Evolutionary conservation across 2,113 vertebrate species (phyloP).

Genomic region (Bubo bubo): DNA sequence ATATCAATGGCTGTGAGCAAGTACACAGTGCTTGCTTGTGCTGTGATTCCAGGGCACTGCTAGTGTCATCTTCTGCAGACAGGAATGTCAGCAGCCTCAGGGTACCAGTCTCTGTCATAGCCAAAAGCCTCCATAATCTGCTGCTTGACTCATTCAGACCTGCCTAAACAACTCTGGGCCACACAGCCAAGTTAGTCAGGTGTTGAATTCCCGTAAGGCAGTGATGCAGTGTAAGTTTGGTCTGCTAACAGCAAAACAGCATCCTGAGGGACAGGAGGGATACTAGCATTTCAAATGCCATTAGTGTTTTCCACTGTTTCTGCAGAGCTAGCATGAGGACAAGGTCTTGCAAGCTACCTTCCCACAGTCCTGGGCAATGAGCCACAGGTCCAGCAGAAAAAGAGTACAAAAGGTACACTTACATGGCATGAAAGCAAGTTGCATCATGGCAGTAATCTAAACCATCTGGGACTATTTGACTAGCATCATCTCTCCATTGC

Average conservation of each 20-base stretch:
- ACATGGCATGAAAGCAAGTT: neutral
- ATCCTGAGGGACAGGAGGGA: neutral
- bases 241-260: neutral
- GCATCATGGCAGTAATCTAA: neutral
- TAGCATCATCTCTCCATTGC: neutral
- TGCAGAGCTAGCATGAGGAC: neutral
- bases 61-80: neutral
- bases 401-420: neutral
- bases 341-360: neutral
- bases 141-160: neutral
- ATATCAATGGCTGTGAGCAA: neutral
- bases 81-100: neutral
- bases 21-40: neutral
- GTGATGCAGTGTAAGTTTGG: rapidly evolving
- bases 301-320: neutral
- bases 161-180: neutral
- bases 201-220: neutral
- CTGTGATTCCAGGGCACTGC: neutral
- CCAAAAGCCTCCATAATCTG: neutral
- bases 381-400: neutral
- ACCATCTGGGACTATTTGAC: neutral
- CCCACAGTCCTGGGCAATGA: neutral
- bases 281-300: neutral
- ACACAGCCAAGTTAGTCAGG: neutral
- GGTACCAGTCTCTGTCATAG: neutral